phyloP scores from a whole-genome alignment of 1,140 invertebrate species.

The Tetraneura akinire region DNA sequence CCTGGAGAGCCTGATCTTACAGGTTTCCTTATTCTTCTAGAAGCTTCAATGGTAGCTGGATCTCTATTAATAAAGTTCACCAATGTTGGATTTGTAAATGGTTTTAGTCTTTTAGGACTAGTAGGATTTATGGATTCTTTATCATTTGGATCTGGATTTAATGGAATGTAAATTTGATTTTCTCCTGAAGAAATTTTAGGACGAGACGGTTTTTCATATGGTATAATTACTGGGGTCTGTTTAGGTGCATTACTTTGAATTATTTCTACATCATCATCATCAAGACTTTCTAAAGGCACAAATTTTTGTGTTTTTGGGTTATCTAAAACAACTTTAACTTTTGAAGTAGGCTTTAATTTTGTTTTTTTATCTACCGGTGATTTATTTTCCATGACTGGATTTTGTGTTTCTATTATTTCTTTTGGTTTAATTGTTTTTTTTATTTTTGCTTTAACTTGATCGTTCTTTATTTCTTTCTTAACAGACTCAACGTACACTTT shows the following conservation, averaged over 20 bases:
- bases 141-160: conserved; percentile 48
- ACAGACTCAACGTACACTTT: conserved; percentile 31
- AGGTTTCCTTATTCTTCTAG: conserved; percentile 39
- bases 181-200: conserved; percentile 7
- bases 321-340: conserved; percentile 40
- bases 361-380: conserved; percentile 29
- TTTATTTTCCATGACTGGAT: conserved; percentile 18
- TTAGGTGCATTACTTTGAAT: conserved; percentile 43
- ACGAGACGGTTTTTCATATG: background rate
- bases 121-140: conserved; percentile 21
- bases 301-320: conserved; percentile 53
- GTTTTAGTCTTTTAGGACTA: conserved; percentile 52
- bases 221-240: conserved; percentile 12
- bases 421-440: conserved; percentile 25
- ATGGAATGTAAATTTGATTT: conserved; percentile 53
- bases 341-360: background rate
- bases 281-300: conserved; percentile 53
- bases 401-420: conserved; percentile 26
- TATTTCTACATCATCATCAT: conserved; percentile 50
- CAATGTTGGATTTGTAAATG: conserved; percentile 53
- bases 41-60: conserved; percentile 41
- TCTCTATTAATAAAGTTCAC: conserved; percentile 52
- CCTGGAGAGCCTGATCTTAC: conserved; percentile 23
- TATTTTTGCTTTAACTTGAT: conserved; percentile 41
- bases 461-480: conserved; percentile 34